Base-by-base conservation (phyloP, 2,113 vertebrate genomes). In the Promerops cafer region DNA sequence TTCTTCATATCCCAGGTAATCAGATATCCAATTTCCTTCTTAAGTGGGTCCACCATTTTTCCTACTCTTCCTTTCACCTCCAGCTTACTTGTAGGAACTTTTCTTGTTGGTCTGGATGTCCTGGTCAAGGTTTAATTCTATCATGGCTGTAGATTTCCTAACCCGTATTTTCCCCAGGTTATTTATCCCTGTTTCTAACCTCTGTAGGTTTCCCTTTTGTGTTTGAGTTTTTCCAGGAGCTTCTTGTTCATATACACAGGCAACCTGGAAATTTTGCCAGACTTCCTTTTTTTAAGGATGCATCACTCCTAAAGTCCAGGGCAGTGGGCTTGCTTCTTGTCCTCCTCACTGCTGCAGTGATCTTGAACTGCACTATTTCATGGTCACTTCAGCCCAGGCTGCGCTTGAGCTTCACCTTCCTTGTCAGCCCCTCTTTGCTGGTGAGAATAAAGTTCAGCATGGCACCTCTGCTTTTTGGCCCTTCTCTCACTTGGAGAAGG, bases 1-100 rank as follows among this genome's bases (percentile, higher is more conserved):
- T 49, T 72, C 42, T 33, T 35, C 44, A 65, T 35, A 44, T 31
- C 15, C 14, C 18, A 33, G 66, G 3, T 37, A 57, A 44, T 31
- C 12, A 37, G 9, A 21, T 37, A 14, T 57, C 50, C 4, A 49
- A 19, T 33, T 64, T 64, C 37, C 42, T 72, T 35, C 24, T 21
- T 23, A 17, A 49, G 4, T 22, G 11, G 17, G 22, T 18, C 3
- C 21, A 31, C 7, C 7, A 19, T 42, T 66, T 49, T 10, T 27
- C 12, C 10, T 19, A 37, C 10, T 57, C 26, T 33, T 42, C 10
- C 21, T 64, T 49, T 35, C 19, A 65, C 39, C 2, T 13, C 19
- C 33, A 57, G 16, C 0, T 0, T 5, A 33, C 26, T 18, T 37
- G 4, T 9, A 50, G 33, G 21, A 42, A 7, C 56, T 72, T 42